Conservation (phyloP, 2,113 vertebrate genomes). For the Origma solitaria region DNA sequence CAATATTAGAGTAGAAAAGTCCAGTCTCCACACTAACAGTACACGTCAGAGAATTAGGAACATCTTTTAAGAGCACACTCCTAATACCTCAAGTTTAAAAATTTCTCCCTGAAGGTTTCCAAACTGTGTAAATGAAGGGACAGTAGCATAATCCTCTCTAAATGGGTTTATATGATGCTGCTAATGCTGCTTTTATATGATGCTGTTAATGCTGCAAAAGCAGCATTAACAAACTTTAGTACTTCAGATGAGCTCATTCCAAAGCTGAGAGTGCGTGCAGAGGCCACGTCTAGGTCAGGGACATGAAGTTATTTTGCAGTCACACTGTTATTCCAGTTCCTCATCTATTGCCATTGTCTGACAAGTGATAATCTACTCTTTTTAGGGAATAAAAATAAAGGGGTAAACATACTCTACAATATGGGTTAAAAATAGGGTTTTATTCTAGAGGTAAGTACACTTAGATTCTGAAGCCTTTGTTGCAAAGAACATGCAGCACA, state of each 20-base stretch:
- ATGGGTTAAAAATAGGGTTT: background rate
- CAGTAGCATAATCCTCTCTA: conserved; percentile 11
- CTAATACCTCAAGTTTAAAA: background rate
- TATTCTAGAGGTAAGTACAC: background rate
- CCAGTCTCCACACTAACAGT: background rate
- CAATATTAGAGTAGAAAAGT: background rate
- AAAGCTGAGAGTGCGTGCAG: background rate
- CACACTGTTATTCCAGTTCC: background rate
- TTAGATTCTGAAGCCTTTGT: background rate
- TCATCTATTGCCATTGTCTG: background rate
- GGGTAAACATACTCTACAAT: background rate
- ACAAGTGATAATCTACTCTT: background rate
- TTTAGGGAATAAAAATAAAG: background rate
- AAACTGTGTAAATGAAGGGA: conserved; percentile 11
- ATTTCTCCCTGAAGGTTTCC: background rate
- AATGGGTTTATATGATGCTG: background rate
- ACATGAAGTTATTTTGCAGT: background rate
- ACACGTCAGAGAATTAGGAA: background rate
- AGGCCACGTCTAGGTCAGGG: conserved; percentile 5
- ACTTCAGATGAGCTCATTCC: background rate
- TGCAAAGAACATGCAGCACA: background rate
- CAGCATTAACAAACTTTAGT: background rate
- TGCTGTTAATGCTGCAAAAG: conserved; percentile 11
- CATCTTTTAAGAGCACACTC: background rate
- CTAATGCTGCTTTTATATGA: conserved; percentile 18